These are phyloP conservation scores for Alauda arvensis DNA, from an alignment of 2,797 vertebrate genomes.

Conservation along the genomic window DNA sequence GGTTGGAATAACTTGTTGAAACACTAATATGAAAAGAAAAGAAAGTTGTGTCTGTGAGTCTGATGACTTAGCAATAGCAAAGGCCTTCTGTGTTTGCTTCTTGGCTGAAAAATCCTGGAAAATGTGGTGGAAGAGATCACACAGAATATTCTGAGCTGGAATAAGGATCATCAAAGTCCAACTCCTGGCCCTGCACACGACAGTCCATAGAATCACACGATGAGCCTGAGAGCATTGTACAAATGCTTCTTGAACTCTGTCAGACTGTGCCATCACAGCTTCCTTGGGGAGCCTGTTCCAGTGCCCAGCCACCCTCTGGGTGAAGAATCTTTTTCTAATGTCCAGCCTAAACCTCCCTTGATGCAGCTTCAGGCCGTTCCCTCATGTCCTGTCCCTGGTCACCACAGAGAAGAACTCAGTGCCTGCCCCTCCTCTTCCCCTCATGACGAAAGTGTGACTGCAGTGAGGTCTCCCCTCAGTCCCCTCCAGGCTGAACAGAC, in stretches of 20 bases:
- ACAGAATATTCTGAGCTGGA: not conserved
- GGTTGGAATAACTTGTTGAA: not conserved
- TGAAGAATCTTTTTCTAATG: not conserved
- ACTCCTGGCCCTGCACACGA: not conserved
- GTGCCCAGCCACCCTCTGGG: not conserved
- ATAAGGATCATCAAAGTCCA: not conserved
- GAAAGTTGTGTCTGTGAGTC: not conserved
- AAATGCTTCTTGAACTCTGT: not conserved
- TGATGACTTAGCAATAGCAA: not conserved
- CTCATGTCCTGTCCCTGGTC: accelerated
- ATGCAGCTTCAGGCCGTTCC: not conserved
- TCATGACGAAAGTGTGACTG: accelerated
- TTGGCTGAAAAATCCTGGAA: not conserved
- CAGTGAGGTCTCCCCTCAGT: not conserved
- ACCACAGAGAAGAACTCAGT: not conserved
- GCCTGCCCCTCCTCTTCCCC: accelerated
- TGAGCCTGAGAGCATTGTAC: not conserved
- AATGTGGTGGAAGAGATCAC: not conserved
- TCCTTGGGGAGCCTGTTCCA: not conserved
- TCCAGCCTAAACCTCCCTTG: not conserved
- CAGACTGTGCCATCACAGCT: not conserved
- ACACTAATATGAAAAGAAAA: not conserved
- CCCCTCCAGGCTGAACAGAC: not conserved
- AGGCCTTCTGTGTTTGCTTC: not conserved
- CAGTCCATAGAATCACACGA: not conserved